Percentiles rank a stretch among this genome's conserved stretches.
Conservation (phyloP, 1,140 invertebrate genomes). For the Bombus terrestris region DNA sequence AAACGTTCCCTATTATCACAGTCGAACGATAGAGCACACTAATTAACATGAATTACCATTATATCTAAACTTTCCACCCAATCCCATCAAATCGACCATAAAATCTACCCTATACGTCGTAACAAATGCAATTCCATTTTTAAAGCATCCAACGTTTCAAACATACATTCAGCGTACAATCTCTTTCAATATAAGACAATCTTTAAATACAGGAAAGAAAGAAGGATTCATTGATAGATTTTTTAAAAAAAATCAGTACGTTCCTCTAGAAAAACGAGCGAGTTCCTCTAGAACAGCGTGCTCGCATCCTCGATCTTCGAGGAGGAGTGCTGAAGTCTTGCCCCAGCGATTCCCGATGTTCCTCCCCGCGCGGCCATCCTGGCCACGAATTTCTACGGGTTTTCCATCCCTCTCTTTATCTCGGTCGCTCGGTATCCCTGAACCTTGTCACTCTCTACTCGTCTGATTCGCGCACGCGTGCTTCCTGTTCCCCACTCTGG, state of each 20-base stretch:
- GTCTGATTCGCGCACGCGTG: constrained; percentile 67
- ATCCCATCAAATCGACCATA: not conserved
- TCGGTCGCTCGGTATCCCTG: not conserved
- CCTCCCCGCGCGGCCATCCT: constrained; percentile 51
- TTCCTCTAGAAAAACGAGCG: not conserved
- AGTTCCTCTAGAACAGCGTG: not conserved
- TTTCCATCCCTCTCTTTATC: constrained; percentile 49
- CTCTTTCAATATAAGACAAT: too few species aligned
- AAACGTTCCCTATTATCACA: constrained; percentile 27
- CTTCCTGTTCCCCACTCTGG: constrained; percentile 62
- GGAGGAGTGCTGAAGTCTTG: constrained; percentile 69
- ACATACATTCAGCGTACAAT: too few species aligned
- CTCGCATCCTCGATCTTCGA: constrained; percentile 54
- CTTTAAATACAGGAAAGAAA: too few species aligned
- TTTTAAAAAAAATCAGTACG: not conserved
- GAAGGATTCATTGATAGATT: not conserved
- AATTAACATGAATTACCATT: constrained; percentile 37
- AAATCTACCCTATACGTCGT: not conserved
- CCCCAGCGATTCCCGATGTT: constrained; percentile 53
- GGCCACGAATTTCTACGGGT: constrained; percentile 55
- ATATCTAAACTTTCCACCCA: not conserved
- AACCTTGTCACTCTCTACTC: constrained; percentile 49
- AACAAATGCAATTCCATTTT: not conserved
- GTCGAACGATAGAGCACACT: constrained; percentile 32
- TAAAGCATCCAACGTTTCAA: not conserved